phyloP scores from a whole-genome alignment of 2,113 vertebrate genomes.

The Halcyon senegalensis region DNA sequence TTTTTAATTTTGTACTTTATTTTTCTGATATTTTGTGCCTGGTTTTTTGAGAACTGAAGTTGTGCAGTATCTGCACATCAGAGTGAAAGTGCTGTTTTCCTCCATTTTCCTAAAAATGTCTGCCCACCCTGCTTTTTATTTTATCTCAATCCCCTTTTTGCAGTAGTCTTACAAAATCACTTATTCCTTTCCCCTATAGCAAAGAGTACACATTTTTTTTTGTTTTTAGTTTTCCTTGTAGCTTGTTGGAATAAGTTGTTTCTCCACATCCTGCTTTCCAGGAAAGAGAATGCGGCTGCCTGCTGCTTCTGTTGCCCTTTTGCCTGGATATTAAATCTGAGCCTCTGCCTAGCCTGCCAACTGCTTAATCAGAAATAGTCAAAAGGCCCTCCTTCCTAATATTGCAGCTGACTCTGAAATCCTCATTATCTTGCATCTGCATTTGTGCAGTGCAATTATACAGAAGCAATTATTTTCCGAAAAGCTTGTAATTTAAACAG shows the following conservation, averaged over 20 bases:
- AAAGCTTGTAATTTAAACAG: constrained; percentile 18
- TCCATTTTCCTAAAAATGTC: background rate
- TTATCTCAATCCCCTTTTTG: background rate
- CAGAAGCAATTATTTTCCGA: constrained; percentile 26
- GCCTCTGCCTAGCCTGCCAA: constrained; percentile 15
- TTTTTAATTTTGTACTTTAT: background rate
- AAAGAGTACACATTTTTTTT: background rate
- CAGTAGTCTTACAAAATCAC: background rate
- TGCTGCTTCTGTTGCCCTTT: constrained; percentile 47
- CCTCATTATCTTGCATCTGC: constrained; percentile 39
- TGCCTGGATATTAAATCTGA: background rate
- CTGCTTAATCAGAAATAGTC: constrained; percentile 54
- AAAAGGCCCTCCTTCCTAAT: constrained; percentile 27
- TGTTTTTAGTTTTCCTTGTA: background rate
- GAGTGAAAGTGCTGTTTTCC: background rate
- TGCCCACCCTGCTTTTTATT: background rate
- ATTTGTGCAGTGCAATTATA: constrained; percentile 21
- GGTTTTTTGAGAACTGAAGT: background rate
- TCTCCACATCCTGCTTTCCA: constrained; percentile 17
- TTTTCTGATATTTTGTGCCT: background rate
- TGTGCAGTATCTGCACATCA: background rate
- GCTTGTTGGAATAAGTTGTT: background rate
- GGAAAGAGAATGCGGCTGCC: background rate
- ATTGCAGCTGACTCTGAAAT: constrained; percentile 42
- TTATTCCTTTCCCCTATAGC: background rate